Evolutionary conservation across 1,140 invertebrate genomes (phyloP).

Genomic region (Neomicropteryx cornuta): DNA sequence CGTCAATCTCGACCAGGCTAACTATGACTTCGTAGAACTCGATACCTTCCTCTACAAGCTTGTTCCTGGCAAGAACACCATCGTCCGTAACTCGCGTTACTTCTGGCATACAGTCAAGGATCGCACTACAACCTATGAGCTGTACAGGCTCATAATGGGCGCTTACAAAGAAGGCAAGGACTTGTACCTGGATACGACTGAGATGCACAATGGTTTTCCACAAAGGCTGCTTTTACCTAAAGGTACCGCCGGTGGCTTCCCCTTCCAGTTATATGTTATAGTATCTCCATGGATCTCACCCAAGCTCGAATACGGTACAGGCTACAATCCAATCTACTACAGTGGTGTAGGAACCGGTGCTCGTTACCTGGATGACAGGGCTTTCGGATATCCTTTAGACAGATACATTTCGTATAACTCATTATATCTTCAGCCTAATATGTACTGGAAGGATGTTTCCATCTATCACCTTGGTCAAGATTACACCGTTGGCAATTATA

Average conservation of each 20-base stretch:
- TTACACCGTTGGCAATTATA: too few relatives aligned
- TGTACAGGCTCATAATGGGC: conserved; percentile 49
- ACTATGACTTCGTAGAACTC: conserved; percentile 50
- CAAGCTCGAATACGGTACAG: too few relatives aligned
- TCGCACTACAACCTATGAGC: conserved; percentile 45
- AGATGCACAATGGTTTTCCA: conserved; percentile 46
- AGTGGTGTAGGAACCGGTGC: conserved; percentile 30
- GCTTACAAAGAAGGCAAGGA: conserved; percentile 34
- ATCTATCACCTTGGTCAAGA: conserved; percentile 48
- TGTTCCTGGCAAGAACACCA: conserved; percentile 49
- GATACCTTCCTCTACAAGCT: conserved; percentile 55
- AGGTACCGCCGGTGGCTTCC: conserved; percentile 49
- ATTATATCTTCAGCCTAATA: conserved; percentile 51
- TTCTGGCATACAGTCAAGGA: conserved; percentile 50
- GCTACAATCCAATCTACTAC: too few relatives aligned
- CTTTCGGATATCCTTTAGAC: conserved; percentile 58
- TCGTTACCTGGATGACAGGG: conserved; percentile 32
- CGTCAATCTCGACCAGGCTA: conserved; percentile 39
- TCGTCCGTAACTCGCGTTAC: conserved; percentile 42
- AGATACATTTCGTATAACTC: conserved; percentile 41
- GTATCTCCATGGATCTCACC: conserved; percentile 47
- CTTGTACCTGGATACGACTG: conserved; percentile 31
- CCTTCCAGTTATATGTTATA: conserved; percentile 52
- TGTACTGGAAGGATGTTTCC: conserved; percentile 50
- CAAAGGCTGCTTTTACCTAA: conserved; percentile 53